Base-by-base conservation (phyloP, 2,888 invertebrate genomes). In the Polydrusus cervinus region DNA sequence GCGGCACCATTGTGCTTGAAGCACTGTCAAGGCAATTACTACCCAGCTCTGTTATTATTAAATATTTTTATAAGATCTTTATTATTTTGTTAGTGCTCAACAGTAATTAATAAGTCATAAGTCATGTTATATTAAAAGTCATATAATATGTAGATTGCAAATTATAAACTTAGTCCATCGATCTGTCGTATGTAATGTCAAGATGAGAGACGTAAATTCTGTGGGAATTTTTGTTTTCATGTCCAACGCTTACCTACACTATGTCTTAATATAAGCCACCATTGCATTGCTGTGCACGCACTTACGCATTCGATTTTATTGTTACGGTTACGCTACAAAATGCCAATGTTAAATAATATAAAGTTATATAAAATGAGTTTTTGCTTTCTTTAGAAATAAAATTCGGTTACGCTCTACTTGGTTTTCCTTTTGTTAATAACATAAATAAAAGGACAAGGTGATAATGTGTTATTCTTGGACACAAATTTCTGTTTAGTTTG, bases 301-400 rank as follows among this genome's bases (percentile, higher is more conserved):
- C 30, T 53, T 30, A 51, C 51, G 51, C 51, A 51, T 20, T 20
- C 51, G 10, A 25, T 3, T 20, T 25, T 25, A 51, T 51, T 25
- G 25, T 25, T 25, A 53, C 25, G 8, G 25, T 25, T 25, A 53
- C 25, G 8, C 13, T 30, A 53, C 25, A 30, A 53, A 53, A 53
- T 30, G 53, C 53, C 53, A 30, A 53, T 53, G 53, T 53, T 53
- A 53, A 25, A 53, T 53, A 53, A 53, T 30, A n/a, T n/a, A n/a
- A 14, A 16, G 16, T 16, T 47, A 30, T 53, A 53, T 53, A 30
- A 53, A 53, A 30, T 53, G 7, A 30, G 53, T 53, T 53, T 53
- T 53, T 53, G 53, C 53, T 53, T 53, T 53, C 53, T 25, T 53
- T 25, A 30, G 11, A 11, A 25, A 30, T 53, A 53, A 30, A 53